Base-by-base conservation (phyloP, 1,140 invertebrate genomes). In the Chymomyza costata region DNA sequence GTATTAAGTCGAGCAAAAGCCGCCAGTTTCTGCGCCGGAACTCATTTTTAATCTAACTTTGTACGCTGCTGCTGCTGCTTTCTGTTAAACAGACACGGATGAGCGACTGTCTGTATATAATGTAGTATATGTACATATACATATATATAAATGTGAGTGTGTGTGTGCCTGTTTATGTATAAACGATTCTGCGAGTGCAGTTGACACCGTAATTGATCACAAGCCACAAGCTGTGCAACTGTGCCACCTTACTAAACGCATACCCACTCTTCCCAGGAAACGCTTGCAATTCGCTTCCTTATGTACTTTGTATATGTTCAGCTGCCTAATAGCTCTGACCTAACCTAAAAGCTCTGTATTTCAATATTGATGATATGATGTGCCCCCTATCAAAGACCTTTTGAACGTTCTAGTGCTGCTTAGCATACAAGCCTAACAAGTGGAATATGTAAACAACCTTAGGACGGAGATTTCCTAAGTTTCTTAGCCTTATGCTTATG, bases 31-130 rank as follows among this genome's bases (percentile, higher is more conserved):
- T 44, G 53, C 54, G 74, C 50, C 70, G 30, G 37, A 28, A 47
- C 57, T 71, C 73, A 78, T 78, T 78, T 78, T 67, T 60, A 78
- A 78, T 80, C 67, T 73, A 71, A 67, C 54, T 67, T 62, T 54
- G 48, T n/a, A n/a, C 6, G 44, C 40, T 37, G 56, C 49, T 31
- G 52, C 46, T 55, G 39, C 32, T n/a, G n/a, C n/a, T n/a, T n/a
- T 48, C 25, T 43, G 44, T 32, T 55, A 32, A 60, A 45, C 57
- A 37, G 56, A 61, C 71, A 70, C 65, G 53, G 67, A 73, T 73
- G 64, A 48, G 56, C 51, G 61, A 46, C 39, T 59, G 62, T 40
- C 62, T 50, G 45, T 19, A 62, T 57, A 56, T 56, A 38, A 64
- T 58, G 63, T 64, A 50, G 57, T 39, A 61, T 10, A 34, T 13